Evolutionary conservation across 1,140 invertebrate species (phyloP).

Genomic region (Marisa cornuarietis): DNA sequence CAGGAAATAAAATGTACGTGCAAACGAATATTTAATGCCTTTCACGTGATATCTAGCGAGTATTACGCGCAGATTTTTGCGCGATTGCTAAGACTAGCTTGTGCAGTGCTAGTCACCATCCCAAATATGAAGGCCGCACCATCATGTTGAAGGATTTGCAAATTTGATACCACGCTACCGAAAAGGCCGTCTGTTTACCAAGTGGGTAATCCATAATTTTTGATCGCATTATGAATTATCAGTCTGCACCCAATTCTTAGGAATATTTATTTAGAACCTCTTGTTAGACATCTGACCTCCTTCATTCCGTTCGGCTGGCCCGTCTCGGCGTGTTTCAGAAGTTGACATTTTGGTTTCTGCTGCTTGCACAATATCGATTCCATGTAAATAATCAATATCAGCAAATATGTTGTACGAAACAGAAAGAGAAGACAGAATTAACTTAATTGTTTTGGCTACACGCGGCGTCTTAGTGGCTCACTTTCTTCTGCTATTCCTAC

Average conservation of each 20-base stretch:
- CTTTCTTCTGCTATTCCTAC: too few relatives aligned
- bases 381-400: slow-evolving; percentile 32
- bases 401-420: slow-evolving; percentile 26
- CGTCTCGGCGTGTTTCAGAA: slow-evolving; percentile 4
- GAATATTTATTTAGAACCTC: too few relatives aligned
- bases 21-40: slow-evolving; percentile 2
- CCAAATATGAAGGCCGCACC: slow-evolving; percentile 27
- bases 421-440: slow-evolving; percentile 16
- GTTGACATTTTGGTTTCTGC: slow-evolving; percentile 35
- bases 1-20: slow-evolving; percentile 9
- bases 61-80: neutral
- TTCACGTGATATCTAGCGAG: neutral
- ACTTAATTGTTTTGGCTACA: too few relatives aligned
- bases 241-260: too few relatives aligned
- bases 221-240: neutral
- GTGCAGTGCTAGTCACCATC: slow-evolving; percentile 16
- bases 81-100: slow-evolving; percentile 7
- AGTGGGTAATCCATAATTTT: slow-evolving; percentile 4
- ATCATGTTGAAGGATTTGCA: slow-evolving; percentile 27
- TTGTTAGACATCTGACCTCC: too few relatives aligned
- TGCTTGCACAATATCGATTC: slow-evolving; percentile 29
- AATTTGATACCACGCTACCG: slow-evolving; percentile 35
- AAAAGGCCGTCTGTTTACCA: slow-evolving; percentile 23
- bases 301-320: neutral
- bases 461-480: too few relatives aligned